Percentiles rank a stretch among this genome's conserved stretches.
phyloP scores from a whole-genome alignment of 2,113 vertebrate genomes.

The Heloderma charlesbogerti region DNA sequence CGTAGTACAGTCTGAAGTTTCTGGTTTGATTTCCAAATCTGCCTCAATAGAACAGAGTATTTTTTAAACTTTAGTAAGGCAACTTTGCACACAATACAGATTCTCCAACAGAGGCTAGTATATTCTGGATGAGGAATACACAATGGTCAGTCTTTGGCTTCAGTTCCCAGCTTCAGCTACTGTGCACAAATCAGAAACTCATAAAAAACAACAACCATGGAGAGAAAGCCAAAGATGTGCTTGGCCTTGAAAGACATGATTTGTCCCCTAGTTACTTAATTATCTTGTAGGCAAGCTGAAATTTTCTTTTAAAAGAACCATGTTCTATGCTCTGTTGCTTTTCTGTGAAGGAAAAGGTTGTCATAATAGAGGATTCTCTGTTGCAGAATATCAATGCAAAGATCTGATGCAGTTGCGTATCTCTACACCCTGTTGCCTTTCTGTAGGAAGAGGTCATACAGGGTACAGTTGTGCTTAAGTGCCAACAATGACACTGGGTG shows the following conservation, averaged over 20 bases:
- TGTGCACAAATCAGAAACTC: conserved; percentile 61
- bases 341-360: conserved; percentile 47
- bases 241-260: conserved; percentile 65
- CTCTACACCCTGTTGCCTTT: conserved; percentile 53
- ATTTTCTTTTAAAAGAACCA: conserved; percentile 42
- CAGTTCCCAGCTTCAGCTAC: conserved; percentile 38
- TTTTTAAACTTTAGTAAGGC: conserved; percentile 73
- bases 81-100: conserved; percentile 67
- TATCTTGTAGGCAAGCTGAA: conserved; percentile 64
- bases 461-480: conserved; percentile 51
- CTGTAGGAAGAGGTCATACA: conserved; percentile 66
- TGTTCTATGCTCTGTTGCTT: conserved; percentile 47
- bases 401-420: conserved; percentile 46
- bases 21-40: conserved; percentile 91
- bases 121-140: conserved; percentile 46
- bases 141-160: conserved; percentile 34
- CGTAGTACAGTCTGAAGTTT: conserved; percentile 90
- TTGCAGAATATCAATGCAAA: conserved; percentile 67
- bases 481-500: conserved; percentile 69
- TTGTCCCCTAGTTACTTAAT: conserved; percentile 64
- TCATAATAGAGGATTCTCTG: conserved; percentile 64
- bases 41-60: conserved; percentile 79
- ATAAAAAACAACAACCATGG: conserved; percentile 52
- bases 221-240: conserved; percentile 60
- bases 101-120: conserved; percentile 57